A percentile compares a stretch with the other conserved stretches of the same genome.
These are phyloP conservation scores for Muricea muricata DNA, from an alignment of 92 coral and sea anemone genomes.

Conservation along the genomic window DNA sequence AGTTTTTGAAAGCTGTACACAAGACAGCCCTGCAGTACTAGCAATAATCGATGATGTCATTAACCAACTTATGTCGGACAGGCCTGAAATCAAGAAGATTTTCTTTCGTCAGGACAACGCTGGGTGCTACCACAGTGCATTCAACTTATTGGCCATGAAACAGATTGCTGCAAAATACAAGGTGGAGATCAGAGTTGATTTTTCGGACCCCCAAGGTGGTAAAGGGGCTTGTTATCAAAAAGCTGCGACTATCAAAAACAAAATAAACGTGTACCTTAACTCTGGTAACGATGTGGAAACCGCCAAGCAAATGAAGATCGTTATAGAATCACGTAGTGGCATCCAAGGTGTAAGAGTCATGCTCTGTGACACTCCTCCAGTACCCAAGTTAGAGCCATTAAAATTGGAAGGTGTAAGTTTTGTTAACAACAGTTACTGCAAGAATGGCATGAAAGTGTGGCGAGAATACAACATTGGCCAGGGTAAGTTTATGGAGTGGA, in stretches of 20 bases:
- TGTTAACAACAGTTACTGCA: constrained; percentile 39
- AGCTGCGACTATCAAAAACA: constrained; percentile 18
- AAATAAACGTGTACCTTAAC: constrained; percentile 1
- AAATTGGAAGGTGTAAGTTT: constrained; percentile 62
- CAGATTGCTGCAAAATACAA: too few species aligned
- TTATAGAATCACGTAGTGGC: constrained; percentile 29
- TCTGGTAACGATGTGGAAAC: constrained; percentile 24
- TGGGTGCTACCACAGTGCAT: too few species aligned
- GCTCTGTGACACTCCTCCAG: constrained; percentile 31
- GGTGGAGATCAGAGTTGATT: too few species aligned
- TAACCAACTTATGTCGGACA: constrained; percentile 53
- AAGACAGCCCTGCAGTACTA: constrained; percentile 65
- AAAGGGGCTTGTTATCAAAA: constrained; percentile 31
- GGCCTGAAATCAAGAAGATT: too few species aligned
- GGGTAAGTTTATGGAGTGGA: constrained; percentile 25
- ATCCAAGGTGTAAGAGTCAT: constrained; percentile 12
- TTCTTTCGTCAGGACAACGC: too few species aligned
- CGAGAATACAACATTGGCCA: constrained; percentile 37
- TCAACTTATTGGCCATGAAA: too few species aligned
- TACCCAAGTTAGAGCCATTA: not conserved
- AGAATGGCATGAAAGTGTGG: constrained; percentile 51
- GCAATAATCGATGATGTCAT: constrained; percentile 68
- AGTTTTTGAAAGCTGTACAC: too few species aligned
- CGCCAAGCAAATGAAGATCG: constrained; percentile 22
- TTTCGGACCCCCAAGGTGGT: not conserved